Evolutionary conservation across 92 coral and sea anemone species (phyloP).

Genomic region (Parazoanthus atlanticus): DNA sequence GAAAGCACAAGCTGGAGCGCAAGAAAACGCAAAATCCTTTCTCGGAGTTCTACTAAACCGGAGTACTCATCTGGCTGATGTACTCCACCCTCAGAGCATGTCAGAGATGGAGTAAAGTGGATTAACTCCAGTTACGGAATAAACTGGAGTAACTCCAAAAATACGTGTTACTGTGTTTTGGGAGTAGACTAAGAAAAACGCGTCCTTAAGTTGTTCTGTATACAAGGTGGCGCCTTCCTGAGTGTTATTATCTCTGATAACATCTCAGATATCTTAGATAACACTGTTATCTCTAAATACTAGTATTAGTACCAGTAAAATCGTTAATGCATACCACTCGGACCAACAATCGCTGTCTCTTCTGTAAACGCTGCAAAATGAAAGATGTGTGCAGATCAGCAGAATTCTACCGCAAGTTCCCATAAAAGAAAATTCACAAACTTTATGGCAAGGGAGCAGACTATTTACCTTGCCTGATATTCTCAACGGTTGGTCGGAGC

Average conservation of each 20-base stretch:
- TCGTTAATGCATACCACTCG: constrained; percentile 6
- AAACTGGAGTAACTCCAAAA: too few species aligned
- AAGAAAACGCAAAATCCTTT: too few species aligned
- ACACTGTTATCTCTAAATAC: background rate
- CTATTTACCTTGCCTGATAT: constrained; percentile 75
- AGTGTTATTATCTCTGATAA: too few species aligned
- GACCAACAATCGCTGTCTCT: background rate
- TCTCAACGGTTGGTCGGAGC: constrained; percentile 67
- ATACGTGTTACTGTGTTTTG: too few species aligned
- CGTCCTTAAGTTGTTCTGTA: background rate
- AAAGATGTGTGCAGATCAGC: background rate
- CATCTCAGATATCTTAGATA: too few species aligned
- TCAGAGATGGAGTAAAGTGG: too few species aligned
- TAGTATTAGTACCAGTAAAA: background rate
- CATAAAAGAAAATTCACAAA: background rate
- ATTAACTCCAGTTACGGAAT: too few species aligned
- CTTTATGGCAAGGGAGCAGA: background rate
- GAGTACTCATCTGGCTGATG: too few species aligned
- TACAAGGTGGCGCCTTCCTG: background rate
- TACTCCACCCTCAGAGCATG: too few species aligned
- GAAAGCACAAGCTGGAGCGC: too few species aligned
- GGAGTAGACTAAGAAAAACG: too few species aligned
- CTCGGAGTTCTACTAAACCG: too few species aligned
- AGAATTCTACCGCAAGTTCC: background rate
- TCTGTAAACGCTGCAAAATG: constrained; percentile 14